Evolutionary conservation across 2,797 vertebrate genomes (phyloP).

Genomic region (Centroberyx gerrardi): DNA sequence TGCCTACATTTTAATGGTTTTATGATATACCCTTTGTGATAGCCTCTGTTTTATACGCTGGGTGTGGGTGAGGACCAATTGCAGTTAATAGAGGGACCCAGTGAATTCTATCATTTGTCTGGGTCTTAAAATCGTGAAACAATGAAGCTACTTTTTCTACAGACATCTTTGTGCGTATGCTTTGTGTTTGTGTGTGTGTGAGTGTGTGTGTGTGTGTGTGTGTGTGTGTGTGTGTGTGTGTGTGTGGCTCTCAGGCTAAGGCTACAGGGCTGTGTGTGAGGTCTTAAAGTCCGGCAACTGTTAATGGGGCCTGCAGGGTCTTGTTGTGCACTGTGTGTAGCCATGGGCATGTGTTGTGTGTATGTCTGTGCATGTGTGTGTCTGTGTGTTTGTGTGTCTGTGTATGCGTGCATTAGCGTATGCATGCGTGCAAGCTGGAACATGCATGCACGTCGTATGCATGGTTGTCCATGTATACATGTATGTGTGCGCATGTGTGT

Average conservation of each 20-base stretch:
- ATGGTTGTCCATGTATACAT: background rate
- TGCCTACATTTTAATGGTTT: too few relatives aligned
- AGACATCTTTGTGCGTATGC: background rate
- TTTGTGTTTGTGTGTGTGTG: slow-evolving; percentile 9
- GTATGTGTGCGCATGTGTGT: slow-evolving; percentile 6
- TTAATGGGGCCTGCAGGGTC: slow-evolving; percentile 43
- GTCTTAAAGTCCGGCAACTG: slow-evolving; percentile 46
- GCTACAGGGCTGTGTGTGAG: slow-evolving; percentile 10
- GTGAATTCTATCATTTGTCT: background rate
- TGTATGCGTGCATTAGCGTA: slow-evolving; percentile 4
- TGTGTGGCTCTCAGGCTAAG: background rate
- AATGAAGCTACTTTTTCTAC: background rate
- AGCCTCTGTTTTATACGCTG: background rate
- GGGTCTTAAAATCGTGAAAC: slow-evolving; percentile 7
- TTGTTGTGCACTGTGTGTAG: slow-evolving; percentile 10
- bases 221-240: slow-evolving; percentile 1
- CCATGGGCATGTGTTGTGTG: slow-evolving; percentile 15
- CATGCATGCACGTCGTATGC: background rate
- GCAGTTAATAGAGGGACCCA: background rate
- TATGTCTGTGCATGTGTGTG: slow-evolving; percentile 17
- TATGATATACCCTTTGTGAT: too few relatives aligned
- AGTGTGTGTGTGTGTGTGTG: background rate
- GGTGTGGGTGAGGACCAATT: background rate
- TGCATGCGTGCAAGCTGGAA: background rate
- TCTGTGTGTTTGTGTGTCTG: slow-evolving; percentile 17